phyloP scores from a whole-genome alignment of 2,113 vertebrate genomes.

The Ceyx cyanopectus region DNA sequence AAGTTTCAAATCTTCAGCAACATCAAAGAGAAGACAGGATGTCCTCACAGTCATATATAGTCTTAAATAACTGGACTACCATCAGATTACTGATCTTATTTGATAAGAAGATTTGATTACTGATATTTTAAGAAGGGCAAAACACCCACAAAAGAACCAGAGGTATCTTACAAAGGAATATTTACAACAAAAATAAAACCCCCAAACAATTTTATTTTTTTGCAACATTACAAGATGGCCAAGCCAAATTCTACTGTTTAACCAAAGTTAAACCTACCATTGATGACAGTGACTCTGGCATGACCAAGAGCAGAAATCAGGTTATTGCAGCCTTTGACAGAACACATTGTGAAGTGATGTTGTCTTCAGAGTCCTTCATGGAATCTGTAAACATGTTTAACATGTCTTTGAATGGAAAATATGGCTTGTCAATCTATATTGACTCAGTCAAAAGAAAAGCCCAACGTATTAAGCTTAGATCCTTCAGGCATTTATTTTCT shows the following conservation, averaged over 20 bases:
- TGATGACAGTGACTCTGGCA: too few relatives aligned
- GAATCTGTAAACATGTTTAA: conserved; percentile 31
- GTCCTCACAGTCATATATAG: too few relatives aligned
- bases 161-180: too few relatives aligned
- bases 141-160: too few relatives aligned
- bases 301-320: conserved; percentile 6
- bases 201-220: background rate
- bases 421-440: conserved; percentile 42
- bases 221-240: background rate
- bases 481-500: conserved; percentile 35
- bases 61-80: too few relatives aligned
- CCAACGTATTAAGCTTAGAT: background rate
- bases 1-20: background rate
- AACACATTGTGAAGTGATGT: conserved; percentile 16
- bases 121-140: too few relatives aligned
- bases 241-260: background rate
- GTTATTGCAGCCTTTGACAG: conserved; percentile 38
- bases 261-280: background rate
- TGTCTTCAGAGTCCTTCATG: conserved; percentile 39
- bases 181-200: background rate
- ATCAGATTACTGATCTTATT: too few relatives aligned
- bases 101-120: too few relatives aligned
- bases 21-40: background rate
- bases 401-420: conserved; percentile 39
- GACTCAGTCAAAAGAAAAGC: conserved; percentile 41